Percentiles rank a stretch among this genome's conserved stretches.
Evolutionary conservation across 2,888 invertebrate genomes (phyloP).

Genomic region (Acrobasis repandana): DNA sequence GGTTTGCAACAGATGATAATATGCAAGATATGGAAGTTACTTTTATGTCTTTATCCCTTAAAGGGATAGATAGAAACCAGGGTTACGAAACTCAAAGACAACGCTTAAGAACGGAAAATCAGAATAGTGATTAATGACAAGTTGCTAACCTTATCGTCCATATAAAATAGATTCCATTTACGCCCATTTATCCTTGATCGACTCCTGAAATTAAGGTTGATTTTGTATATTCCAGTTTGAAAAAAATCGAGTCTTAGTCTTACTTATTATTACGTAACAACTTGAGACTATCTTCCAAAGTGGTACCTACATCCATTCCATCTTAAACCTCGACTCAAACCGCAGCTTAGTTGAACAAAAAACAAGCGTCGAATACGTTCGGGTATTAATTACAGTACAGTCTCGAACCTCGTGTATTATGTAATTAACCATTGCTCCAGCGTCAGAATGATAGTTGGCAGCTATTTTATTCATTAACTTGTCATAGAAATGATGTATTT

Average conservation of each 20-base stretch:
- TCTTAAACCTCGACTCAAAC: constrained; percentile 65
- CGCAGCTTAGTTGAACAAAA: constrained; percentile 54
- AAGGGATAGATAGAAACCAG: no score
- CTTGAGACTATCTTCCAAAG: constrained; percentile 42
- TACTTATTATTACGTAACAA: constrained; percentile 46
- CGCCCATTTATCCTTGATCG: not conserved
- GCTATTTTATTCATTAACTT: constrained; percentile 50
- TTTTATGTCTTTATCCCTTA: constrained; percentile 12
- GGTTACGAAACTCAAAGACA: no score
- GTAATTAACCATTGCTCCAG: constrained; percentile 52
- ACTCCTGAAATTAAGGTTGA: not conserved
- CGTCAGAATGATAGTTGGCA: constrained; percentile 48
- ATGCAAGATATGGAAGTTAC: constrained; percentile 33
- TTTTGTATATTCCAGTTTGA: constrained; percentile 45
- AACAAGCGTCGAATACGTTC: constrained; percentile 55
- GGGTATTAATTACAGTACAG: constrained; percentile 60
- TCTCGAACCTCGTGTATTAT: constrained; percentile 50
- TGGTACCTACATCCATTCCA: constrained; percentile 37
- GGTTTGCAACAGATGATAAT: constrained; percentile 23
- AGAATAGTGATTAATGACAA: no score
- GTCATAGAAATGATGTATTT: constrained; percentile 45
- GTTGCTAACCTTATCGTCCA: no score
- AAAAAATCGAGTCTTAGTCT: constrained; percentile 39
- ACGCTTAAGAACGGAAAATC: no score
- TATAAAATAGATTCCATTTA: no score